Evolutionary conservation across 2,797 vertebrate genomes (phyloP).

Genomic region (Sebastiscus albofasciatus): DNA sequence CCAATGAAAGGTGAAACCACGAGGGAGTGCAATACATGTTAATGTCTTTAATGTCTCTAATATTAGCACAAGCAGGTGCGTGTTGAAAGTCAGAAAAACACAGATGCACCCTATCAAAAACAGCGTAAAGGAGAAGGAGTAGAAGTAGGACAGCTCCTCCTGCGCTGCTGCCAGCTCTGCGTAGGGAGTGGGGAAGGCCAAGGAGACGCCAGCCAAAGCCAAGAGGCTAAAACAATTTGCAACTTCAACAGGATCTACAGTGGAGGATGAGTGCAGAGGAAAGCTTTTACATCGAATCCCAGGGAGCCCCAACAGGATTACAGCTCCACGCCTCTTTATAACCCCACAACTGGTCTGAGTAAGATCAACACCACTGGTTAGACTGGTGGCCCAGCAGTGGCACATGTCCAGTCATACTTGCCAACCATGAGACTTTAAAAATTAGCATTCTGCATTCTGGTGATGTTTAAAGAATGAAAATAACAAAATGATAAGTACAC

Average conservation of each 20-base stretch:
- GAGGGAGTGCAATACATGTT: not conserved
- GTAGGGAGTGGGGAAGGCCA: slow-evolving; percentile 35
- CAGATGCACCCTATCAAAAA: not conserved
- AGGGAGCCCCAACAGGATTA: slow-evolving; percentile 63
- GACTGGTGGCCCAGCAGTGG: slow-evolving; percentile 12
- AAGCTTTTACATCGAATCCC: slow-evolving; percentile 67
- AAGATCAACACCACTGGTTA: slow-evolving; percentile 9
- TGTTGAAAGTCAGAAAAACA: not conserved
- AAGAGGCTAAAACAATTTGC: slow-evolving; percentile 64
- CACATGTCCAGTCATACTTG: not conserved
- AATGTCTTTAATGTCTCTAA: slow-evolving; percentile 16
- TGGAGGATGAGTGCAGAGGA: slow-evolving; percentile 42
- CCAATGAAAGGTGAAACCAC: slow-evolving; percentile 20
- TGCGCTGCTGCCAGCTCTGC: slow-evolving; percentile 32
- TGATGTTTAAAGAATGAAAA: too few relatives aligned
- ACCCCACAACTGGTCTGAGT: slow-evolving; percentile 13
- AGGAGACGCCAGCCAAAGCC: slow-evolving; percentile 35
- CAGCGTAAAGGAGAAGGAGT: not conserved
- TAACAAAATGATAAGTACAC: too few relatives aligned
- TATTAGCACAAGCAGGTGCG: slow-evolving; percentile 2
- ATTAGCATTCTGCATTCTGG: too few relatives aligned
- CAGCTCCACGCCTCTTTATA: slow-evolving; percentile 41
- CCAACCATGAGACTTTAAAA: too few relatives aligned
- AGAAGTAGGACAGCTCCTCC: slow-evolving; percentile 37
- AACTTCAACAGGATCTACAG: slow-evolving; percentile 63